Conservation (phyloP, 64 coral and sea anemone species). For the Orbicella faveolata region DNA sequence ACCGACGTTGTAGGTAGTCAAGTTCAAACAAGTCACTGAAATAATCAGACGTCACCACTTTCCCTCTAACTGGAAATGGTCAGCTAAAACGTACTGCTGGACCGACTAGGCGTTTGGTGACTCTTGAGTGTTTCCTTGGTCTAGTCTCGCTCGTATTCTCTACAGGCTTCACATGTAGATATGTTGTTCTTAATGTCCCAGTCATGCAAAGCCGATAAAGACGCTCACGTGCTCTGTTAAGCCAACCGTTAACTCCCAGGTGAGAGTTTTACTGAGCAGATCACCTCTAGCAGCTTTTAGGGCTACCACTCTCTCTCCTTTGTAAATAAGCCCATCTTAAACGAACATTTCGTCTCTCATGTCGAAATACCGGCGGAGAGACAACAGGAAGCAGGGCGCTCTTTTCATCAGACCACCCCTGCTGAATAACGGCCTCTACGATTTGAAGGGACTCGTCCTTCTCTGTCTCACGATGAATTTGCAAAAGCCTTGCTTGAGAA, state of each 20-base stretch:
- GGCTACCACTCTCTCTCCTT: background rate
- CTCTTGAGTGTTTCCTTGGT: slow-evolving; percentile 13
- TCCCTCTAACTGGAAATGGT: background rate
- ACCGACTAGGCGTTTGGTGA: background rate
- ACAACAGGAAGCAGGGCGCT: background rate
- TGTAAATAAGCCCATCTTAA: slow-evolving; percentile 7
- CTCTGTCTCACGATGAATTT: background rate
- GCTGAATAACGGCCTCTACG: background rate
- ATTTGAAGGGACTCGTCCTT: background rate
- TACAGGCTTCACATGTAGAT: background rate
- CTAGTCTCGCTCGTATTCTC: background rate
- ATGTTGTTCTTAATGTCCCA: background rate
- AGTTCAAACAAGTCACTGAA: background rate
- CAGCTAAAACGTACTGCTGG: slow-evolving; percentile 1
- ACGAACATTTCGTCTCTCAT: too few relatives aligned
- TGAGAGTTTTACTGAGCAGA: background rate
- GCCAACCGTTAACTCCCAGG: slow-evolving; percentile 6
- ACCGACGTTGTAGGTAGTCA: background rate
- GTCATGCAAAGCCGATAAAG: background rate
- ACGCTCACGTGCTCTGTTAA: slow-evolving; percentile 5
- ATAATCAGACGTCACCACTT: slow-evolving; percentile 8
- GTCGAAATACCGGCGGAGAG: background rate
- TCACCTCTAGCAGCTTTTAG: background rate
- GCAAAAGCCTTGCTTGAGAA: background rate
- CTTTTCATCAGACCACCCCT: background rate